These are phyloP conservation scores for Drosophila ironensis DNA, from an alignment of 1,140 invertebrate genomes.

Conservation along the genomic window DNA sequence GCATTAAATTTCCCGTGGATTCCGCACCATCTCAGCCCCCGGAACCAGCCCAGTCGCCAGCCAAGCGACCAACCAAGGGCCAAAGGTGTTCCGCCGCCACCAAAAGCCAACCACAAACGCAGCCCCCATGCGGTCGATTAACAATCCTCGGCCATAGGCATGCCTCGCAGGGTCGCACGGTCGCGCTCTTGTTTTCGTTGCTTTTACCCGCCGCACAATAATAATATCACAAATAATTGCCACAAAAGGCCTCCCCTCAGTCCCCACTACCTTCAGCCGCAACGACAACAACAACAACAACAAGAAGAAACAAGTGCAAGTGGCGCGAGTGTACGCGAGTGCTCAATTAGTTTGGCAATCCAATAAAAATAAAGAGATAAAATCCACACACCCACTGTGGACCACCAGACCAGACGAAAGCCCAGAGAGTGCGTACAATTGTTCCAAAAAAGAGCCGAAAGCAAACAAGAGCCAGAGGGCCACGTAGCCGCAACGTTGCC, in stretches of 20 bases:
- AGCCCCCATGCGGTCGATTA: conserved; percentile 19
- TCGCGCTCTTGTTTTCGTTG: conserved; percentile 23
- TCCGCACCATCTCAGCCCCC: conserved; percentile 8
- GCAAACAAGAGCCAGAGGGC: conserved; percentile 22
- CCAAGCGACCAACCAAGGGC: not conserved
- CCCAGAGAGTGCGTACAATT: no score
- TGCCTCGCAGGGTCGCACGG: not conserved
- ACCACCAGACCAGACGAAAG: no score
- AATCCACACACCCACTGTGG: no score
- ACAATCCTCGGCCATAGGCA: conserved; percentile 21
- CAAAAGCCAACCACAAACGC: not conserved
- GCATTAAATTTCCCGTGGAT: conserved; percentile 72
- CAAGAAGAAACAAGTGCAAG: no score
- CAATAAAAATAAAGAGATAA: no score
- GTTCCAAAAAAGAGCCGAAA: no score
- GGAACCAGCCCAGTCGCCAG: conserved; percentile 3
- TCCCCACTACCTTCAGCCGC: no score
- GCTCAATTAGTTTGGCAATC: no score
- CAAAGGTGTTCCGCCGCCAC: no score
- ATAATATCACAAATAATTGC: conserved; percentile 11
- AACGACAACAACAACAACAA: no score
- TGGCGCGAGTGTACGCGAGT: no score
- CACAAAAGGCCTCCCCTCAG: no score
- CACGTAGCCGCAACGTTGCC: conserved; percentile 55
- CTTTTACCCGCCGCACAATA: conserved; percentile 17